Evolutionary conservation across 2,113 vertebrate species (phyloP).

Genomic region (Brachirus orientalis): DNA sequence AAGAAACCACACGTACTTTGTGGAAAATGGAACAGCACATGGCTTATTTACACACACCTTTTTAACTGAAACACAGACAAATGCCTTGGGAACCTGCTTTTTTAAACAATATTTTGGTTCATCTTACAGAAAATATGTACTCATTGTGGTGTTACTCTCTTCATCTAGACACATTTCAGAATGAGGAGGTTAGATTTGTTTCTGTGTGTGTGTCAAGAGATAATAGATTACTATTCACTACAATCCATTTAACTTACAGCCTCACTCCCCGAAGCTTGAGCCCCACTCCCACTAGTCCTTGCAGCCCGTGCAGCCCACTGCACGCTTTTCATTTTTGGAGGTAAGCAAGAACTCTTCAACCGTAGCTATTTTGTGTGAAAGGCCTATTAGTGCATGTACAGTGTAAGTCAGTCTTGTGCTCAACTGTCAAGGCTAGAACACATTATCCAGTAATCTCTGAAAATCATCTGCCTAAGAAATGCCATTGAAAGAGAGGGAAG

Average conservation of each 20-base stretch:
- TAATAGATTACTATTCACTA: conserved; percentile 71
- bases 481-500: conserved; percentile 57
- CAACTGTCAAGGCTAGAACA: conserved; percentile 5
- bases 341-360: conserved; percentile 85
- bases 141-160: conserved; percentile 46
- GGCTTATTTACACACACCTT: not conserved
- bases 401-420: conserved; percentile 22
- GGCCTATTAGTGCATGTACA: conserved; percentile 19
- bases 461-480: conserved; percentile 53
- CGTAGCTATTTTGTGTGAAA: conserved; percentile 52
- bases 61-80: conserved; percentile 32
- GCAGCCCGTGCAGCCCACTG: conserved; percentile 98
- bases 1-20: not conserved
- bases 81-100: conserved; percentile 41
- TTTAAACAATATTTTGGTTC: conserved; percentile 23
- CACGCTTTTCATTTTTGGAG: conserved; percentile 99
- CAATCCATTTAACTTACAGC: conserved; percentile 98
- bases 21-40: not conserved
- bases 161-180: conserved; percentile 31
- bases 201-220: conserved; percentile 21
- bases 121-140: conserved; percentile 41
- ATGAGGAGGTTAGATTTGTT: not conserved
- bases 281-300: conserved; percentile 98
- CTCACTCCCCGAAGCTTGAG: conserved; percentile 99
- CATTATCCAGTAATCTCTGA: conserved; percentile 5